Percentiles rank a stretch among this genome's conserved stretches.
Conservation (phyloP, 2,797 vertebrate species). For the Heteromormyrus szaboi region DNA sequence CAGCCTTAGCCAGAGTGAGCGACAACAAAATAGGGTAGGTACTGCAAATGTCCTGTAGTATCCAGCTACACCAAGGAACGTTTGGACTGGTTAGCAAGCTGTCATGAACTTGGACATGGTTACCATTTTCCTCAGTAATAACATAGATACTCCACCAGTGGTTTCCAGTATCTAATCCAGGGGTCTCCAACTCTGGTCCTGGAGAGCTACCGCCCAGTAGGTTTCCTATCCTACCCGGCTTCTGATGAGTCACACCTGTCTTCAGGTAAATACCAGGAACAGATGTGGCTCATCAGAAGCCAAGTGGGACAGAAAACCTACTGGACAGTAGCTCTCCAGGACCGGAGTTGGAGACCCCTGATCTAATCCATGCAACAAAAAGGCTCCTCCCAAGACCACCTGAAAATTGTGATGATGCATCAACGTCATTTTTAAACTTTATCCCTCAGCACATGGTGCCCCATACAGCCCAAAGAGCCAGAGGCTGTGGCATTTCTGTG, state of each 20-base stretch:
- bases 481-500: neutral
- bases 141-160: neutral
- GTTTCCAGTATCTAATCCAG: neutral
- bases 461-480: neutral
- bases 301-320: too few species aligned
- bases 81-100: neutral
- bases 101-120: too few species aligned
- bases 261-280: too few species aligned
- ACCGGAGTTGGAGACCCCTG: too few species aligned
- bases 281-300: too few species aligned
- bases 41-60: neutral
- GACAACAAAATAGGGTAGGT: neutral
- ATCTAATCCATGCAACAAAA: neutral
- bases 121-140: neutral
- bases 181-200: too few species aligned
- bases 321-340: too few species aligned
- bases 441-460: neutral
- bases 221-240: too few species aligned
- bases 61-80: neutral
- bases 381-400: neutral
- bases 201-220: too few species aligned
- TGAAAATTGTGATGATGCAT: neutral
- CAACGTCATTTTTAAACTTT: too few species aligned
- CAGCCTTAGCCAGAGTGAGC: neutral
- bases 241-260: too few species aligned